Percentiles rank a stretch among this genome's conserved stretches.
Conservation (phyloP, 2,888 invertebrate genomes). For the Chymomyza amoena region DNA sequence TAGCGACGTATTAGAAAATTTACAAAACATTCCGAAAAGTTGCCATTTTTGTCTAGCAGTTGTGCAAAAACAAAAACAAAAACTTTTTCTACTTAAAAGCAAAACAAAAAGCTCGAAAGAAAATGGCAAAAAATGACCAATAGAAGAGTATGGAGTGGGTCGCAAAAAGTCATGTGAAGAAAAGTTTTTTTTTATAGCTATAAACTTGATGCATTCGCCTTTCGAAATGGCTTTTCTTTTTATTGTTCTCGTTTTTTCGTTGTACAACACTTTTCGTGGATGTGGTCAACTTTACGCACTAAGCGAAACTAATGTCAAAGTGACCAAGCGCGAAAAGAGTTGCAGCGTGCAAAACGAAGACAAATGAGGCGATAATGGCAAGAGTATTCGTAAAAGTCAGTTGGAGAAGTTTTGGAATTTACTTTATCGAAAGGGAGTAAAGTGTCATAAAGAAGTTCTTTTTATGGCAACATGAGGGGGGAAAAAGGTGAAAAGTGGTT, state of each 20-base stretch:
- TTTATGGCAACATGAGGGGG: constrained; percentile 9
- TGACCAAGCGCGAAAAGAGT: constrained; percentile 62
- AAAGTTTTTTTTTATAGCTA: constrained; percentile 51
- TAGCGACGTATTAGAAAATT: neutral
- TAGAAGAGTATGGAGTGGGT: neutral
- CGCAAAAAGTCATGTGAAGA: constrained; percentile 43
- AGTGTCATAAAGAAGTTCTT: constrained; percentile 28
- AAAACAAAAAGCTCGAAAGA: neutral
- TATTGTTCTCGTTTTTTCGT: constrained; percentile 6
- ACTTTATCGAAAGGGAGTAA: neutral
- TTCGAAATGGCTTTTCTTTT: constrained; percentile 44
- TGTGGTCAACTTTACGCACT: constrained; percentile 58
- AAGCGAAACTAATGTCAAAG: constrained; percentile 64
- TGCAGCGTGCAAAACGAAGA: constrained; percentile 55
- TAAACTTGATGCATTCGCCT: constrained; percentile 53
- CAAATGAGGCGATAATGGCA: constrained; percentile 63
- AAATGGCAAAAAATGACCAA: constrained; percentile 1
- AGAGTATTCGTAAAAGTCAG: constrained; percentile 42
- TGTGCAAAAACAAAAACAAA: neutral
- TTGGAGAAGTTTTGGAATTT: neutral
- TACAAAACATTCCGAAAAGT: neutral
- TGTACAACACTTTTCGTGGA: neutral
- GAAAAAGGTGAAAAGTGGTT: neutral
- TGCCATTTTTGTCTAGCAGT: neutral
- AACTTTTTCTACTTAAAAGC: neutral